Percentiles rank a stretch among this genome's conserved stretches.
phyloP scores from a whole-genome alignment of 2,797 vertebrate species.

The Chiroxiphia lanceolata region DNA sequence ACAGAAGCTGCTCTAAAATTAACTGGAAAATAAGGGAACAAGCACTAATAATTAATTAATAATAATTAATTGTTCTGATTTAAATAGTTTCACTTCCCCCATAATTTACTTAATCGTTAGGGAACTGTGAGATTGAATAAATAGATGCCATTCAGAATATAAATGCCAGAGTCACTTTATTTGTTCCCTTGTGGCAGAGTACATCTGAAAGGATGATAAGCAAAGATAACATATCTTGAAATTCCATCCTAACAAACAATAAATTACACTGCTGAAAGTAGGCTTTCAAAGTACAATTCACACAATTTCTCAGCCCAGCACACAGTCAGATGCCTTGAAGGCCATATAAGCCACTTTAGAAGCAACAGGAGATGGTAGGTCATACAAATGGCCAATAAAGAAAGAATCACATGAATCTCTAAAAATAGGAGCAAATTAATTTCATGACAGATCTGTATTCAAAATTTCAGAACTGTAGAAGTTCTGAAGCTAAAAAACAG shows the following conservation, averaged over 20 bases:
- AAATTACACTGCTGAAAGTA: slow-evolving; percentile 6
- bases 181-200: slow-evolving; percentile 16
- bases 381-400: neutral
- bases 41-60: neutral
- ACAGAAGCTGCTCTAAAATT: neutral
- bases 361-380: neutral
- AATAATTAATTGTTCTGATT: neutral
- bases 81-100: neutral
- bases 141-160: slow-evolving; percentile 33
- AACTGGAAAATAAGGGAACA: neutral
- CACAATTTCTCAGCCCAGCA: neutral
- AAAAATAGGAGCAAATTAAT: neutral
- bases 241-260: slow-evolving; percentile 33
- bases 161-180: slow-evolving; percentile 23
- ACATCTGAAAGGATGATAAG: slow-evolving; percentile 34
- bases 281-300: neutral
- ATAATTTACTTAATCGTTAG: neutral
- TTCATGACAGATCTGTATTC: neutral
- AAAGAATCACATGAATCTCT: neutral
- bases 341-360: neutral
- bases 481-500: neutral
- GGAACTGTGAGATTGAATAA: slow-evolving; percentile 32
- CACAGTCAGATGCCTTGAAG: neutral
- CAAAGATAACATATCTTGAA: slow-evolving; percentile 35
- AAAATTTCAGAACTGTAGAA: neutral